Evolutionary conservation across 2,888 invertebrate genomes (phyloP).

Genomic region (Quadroppia sp.): DNA sequence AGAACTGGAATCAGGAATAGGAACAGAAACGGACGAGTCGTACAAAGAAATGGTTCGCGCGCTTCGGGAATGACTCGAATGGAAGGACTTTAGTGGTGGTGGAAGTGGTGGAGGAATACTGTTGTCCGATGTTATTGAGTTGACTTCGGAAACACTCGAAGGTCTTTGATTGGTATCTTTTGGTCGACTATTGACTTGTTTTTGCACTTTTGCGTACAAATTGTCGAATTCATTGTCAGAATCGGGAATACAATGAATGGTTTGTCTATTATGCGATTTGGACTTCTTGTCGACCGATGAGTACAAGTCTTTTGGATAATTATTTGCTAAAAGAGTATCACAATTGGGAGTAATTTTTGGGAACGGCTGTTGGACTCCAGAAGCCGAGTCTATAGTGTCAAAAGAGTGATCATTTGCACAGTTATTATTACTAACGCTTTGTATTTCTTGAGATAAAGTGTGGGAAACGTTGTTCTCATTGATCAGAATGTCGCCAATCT

Average conservation of each 20-base stretch:
- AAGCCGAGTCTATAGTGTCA: background rate
- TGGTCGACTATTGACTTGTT: conserved; percentile 13
- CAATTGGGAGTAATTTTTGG: conserved; percentile 11
- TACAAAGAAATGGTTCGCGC: conserved; percentile 37
- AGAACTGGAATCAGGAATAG: background rate
- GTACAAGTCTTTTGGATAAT: conserved; percentile 37
- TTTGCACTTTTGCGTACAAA: conserved; percentile 39
- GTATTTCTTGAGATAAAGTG: background rate
- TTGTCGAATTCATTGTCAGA: conserved; percentile 26
- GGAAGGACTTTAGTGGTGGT: conserved; percentile 34
- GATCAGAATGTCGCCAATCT: conserved; percentile 33
- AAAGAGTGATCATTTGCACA: conserved; percentile 8
- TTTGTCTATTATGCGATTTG: conserved; percentile 32
- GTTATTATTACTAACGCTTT: background rate
- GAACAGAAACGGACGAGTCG: conserved; percentile 24
- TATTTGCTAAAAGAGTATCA: conserved; percentile 24
- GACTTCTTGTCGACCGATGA: conserved; percentile 42
- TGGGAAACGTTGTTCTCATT: conserved; percentile 17
- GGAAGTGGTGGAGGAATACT: conserved; percentile 42
- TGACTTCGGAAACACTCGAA: conserved; percentile 2
- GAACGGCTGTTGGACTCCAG: background rate
- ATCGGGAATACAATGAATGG: background rate
- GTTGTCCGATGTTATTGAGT: background rate
- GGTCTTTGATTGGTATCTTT: conserved; percentile 9
- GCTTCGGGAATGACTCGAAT: conserved; percentile 10